Conservation (phyloP, 2,797 vertebrate species). For the Sternarchorhynchus goeldii region DNA sequence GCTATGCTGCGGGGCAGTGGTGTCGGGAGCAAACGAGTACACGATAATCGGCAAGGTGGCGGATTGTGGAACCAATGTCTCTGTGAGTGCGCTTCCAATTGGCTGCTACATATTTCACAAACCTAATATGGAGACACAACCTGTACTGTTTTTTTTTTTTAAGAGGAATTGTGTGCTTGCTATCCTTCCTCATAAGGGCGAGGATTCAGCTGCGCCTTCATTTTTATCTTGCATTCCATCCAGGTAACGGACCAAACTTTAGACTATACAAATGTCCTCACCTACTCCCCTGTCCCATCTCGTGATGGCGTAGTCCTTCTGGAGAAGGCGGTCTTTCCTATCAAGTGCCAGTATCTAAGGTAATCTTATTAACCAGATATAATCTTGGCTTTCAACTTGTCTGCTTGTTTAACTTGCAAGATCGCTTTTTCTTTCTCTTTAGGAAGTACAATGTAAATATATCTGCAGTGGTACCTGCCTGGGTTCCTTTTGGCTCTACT, state of each 20-base stretch:
- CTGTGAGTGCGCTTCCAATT: slow-evolving; percentile 58
- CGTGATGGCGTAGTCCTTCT: slow-evolving; percentile 63
- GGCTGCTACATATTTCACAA: background rate
- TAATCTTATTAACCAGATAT: slow-evolving; percentile 20
- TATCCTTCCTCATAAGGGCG: too few species aligned
- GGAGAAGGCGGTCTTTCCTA: slow-evolving; percentile 60
- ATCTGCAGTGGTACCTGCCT: slow-evolving; percentile 60
- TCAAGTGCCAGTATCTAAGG: slow-evolving; percentile 73
- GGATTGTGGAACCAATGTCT: slow-evolving; percentile 67
- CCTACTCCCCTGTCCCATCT: slow-evolving; percentile 66
- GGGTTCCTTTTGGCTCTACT: slow-evolving; percentile 57
- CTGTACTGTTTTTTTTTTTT: fast-evolving
- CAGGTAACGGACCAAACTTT: slow-evolving; percentile 66
- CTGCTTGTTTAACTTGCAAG: fast-evolving
- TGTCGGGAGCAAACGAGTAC: slow-evolving; percentile 55
- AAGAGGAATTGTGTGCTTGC: too few species aligned
- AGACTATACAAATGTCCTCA: slow-evolving; percentile 67
- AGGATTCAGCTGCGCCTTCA: background rate
- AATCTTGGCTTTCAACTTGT: background rate
- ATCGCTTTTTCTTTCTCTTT: background rate
- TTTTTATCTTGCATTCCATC: background rate
- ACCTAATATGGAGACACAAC: background rate
- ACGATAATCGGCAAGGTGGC: slow-evolving; percentile 56
- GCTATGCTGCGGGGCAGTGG: slow-evolving; percentile 55
- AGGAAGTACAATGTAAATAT: slow-evolving; percentile 65